phyloP scores from a whole-genome alignment of 2,113 vertebrate genomes.

The Epinephelus fuscoguttatus region DNA sequence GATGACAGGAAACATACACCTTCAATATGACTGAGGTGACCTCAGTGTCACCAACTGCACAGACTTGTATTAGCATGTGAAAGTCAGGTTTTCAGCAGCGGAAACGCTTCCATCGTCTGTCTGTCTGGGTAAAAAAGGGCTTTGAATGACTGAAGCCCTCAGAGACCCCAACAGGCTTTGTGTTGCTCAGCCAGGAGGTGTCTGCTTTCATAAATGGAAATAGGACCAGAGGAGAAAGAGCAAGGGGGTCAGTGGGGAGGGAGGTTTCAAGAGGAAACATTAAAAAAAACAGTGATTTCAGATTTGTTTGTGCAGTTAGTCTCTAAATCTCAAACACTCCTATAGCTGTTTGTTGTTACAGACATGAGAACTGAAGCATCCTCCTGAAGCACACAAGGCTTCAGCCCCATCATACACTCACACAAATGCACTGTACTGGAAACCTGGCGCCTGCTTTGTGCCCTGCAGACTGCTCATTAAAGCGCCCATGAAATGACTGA shows the following conservation, averaged over 20 bases:
- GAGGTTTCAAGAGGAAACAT: not conserved
- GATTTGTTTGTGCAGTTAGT: not conserved
- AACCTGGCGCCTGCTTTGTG: constrained; percentile 51
- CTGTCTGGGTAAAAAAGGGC: constrained; percentile 55
- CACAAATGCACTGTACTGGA: not conserved
- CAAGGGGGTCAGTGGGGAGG: not conserved
- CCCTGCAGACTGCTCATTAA: constrained; percentile 38
- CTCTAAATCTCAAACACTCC: not conserved
- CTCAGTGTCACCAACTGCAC: constrained; percentile 19
- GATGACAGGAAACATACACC: constrained; percentile 20
- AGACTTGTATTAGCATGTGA: constrained; percentile 54
- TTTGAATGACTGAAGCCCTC: constrained; percentile 63
- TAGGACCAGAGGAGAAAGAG: not conserved
- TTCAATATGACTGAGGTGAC: not conserved
- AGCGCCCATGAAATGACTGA: constrained; percentile 22
- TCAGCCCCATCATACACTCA: not conserved
- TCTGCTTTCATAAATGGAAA: constrained; percentile 74
- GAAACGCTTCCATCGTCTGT: constrained; percentile 54
- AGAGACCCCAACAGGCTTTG: constrained; percentile 59
- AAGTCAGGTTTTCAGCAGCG: constrained; percentile 38
- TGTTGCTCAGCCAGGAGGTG: constrained; percentile 39
- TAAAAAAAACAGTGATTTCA: not conserved
- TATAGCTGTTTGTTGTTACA: not conserved
- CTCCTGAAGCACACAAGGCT: not conserved
- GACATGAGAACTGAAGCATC: constrained; percentile 1